phyloP scores from a whole-genome alignment of 2,888 invertebrate species.

The Cerastoderma edule region DNA sequence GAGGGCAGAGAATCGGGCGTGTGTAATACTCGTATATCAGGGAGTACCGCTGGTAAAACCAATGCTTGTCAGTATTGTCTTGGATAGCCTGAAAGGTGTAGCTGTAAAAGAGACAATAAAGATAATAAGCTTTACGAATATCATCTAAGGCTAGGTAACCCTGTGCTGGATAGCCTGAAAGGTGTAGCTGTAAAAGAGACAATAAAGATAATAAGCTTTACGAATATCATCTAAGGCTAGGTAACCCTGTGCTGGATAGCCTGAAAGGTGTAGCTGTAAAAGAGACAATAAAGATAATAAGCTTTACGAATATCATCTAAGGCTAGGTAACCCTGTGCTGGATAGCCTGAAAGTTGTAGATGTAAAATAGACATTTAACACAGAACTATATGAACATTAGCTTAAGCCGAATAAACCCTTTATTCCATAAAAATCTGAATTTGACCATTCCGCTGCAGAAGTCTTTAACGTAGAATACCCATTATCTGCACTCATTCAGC shows the following conservation, averaged over 20 bases:
- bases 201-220: no score
- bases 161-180: slow-evolving; percentile 80
- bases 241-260: slow-evolving; percentile 81
- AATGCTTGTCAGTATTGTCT: slow-evolving; percentile 80
- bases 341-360: slow-evolving; percentile 80
- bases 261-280: slow-evolving; percentile 80
- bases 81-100: slow-evolving; percentile 81
- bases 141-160: slow-evolving; percentile 82
- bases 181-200: slow-evolving; percentile 76
- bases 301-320: no score
- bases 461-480: no score
- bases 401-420: no score
- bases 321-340: slow-evolving; percentile 81
- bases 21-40: slow-evolving; percentile 81
- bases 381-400: no score
- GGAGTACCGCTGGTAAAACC: slow-evolving; percentile 82
- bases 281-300: slow-evolving; percentile 39
- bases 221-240: slow-evolving; percentile 81
- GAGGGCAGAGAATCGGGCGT: slow-evolving; percentile 81
- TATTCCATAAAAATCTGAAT: no score
- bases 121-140: no score
- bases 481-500: no score
- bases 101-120: slow-evolving; percentile 65
- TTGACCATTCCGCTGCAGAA: no score
- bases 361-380: slow-evolving; percentile 60